Conservation (phyloP, 2,113 vertebrate genomes). For the Cinclus cinclus region DNA sequence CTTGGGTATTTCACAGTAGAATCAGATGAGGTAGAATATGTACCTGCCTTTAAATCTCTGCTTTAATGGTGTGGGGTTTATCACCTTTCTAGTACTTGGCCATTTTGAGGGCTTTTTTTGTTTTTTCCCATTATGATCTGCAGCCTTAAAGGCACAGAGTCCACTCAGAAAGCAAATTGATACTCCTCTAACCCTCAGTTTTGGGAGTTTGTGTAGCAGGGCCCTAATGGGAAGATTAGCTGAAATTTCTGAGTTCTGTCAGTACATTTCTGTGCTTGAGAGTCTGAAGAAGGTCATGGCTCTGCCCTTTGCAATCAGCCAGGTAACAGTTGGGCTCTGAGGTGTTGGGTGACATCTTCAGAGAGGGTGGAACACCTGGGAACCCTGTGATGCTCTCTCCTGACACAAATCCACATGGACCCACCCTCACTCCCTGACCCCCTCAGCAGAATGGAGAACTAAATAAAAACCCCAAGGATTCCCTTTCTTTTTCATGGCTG, state of each 20-base stretch:
- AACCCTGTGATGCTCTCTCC: rapidly evolving
- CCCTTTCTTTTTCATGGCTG: background rate
- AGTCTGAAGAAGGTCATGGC: background rate
- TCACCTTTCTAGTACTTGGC: background rate
- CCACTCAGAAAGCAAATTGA: slow-evolving; percentile 27
- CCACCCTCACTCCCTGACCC: rapidly evolving
- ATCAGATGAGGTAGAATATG: background rate
- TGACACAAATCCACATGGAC: background rate
- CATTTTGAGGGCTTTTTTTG: background rate
- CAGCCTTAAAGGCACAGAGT: background rate
- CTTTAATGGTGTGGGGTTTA: background rate
- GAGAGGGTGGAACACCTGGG: background rate
- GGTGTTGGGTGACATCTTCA: background rate
- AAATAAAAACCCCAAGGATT: background rate
- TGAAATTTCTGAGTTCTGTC: background rate
- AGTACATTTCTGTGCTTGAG: background rate
- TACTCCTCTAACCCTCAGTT: background rate
- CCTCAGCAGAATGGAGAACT: background rate
- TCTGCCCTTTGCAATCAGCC: background rate
- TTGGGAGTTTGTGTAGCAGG: background rate
- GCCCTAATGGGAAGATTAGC: background rate
- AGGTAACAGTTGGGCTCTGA: background rate
- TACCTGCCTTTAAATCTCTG: background rate
- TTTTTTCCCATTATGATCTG: background rate
- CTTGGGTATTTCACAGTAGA: background rate